Evolutionary conservation across 2,797 vertebrate species (phyloP), one percentile per base, ranked within the genome.

Genomic region (Eremophila alpestris): DNA sequence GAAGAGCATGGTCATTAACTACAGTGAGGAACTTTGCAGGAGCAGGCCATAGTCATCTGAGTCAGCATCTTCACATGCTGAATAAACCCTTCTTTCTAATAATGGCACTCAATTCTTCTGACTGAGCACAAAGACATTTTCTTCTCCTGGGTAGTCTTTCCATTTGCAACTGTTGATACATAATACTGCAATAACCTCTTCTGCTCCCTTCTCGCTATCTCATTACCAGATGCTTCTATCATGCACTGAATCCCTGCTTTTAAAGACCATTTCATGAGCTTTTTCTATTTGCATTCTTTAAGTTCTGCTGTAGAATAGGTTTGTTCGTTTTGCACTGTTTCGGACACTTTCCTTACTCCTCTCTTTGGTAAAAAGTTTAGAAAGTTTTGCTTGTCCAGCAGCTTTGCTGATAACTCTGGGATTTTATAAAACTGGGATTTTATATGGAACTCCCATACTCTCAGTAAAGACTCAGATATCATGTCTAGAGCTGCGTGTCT

Each of bases 391-490:
- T 73, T 91, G 19, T 85, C 63, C 40, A 49, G 38, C 22, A 71
- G 48, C 48, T 91, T 91, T 81, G 45, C 45, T 49, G 40, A 49
- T 67, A 81, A 65, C 22, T 69, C 69, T 22, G 32, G 21, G 74
- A 84, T 38, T 64, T 88, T 69, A 56, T 45, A 92, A 75, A n/a
- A n/a, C 69, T 22, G 32, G 21, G 74, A 84, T 38, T 64, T 88
- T 69, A 56, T 45, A 56, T 48, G 0, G 11, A 67, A 43, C 62
- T 91, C 34, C n/a, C 70, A 40, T 40, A 58, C 14, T 55, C 46
- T 63, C 34, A 70, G 65, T 41, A 85, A 91, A 62, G 79, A 85
- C 87, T 85, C 90, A 68, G 83, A 91, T 81, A 86, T 73, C 82
- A 95, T 83, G 51, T 90, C 87, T 63, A 60, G 84, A 86, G 79